These are phyloP conservation scores for Drosophila pachea DNA, from an alignment of 1,140 invertebrate species.

Conservation along the genomic window DNA sequence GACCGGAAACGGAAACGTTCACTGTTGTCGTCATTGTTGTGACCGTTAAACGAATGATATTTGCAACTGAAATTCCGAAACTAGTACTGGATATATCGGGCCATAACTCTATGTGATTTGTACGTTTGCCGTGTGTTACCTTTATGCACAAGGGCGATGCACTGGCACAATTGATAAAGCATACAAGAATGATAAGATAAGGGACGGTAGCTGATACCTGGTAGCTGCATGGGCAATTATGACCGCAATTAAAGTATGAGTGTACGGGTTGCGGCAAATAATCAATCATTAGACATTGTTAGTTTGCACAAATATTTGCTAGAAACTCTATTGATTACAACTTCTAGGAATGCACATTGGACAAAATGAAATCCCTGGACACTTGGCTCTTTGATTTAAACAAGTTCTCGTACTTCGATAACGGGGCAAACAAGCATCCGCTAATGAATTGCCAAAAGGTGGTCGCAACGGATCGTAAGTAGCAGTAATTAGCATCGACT, in stretches of 20 bases:
- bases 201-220: background rate
- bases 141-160: background rate
- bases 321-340: slow-evolving; percentile 8
- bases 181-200: slow-evolving; percentile 53
- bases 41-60: slow-evolving; percentile 47
- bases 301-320: slow-evolving; percentile 7
- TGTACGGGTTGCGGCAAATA: background rate
- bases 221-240: slow-evolving; percentile 48
- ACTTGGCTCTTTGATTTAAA: slow-evolving; percentile 75
- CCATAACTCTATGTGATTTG: too few species aligned
- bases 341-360: slow-evolving; percentile 67
- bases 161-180: slow-evolving; percentile 11
- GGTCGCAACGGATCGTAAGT: slow-evolving; percentile 74
- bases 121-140: too few species aligned
- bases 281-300: slow-evolving; percentile 51
- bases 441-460: slow-evolving; percentile 77
- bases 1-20: slow-evolving; percentile 54
- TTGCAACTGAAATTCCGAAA: too few species aligned
- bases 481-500: background rate
- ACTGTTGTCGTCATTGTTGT: slow-evolving; percentile 23
- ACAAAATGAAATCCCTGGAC: slow-evolving; percentile 71
- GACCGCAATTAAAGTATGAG: slow-evolving; percentile 28
- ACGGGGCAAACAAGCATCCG: slow-evolving; percentile 63
- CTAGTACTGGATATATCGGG: too few species aligned
- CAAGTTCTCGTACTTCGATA: slow-evolving; percentile 72